Base-by-base conservation (phyloP, 2,888 invertebrate species). In the Seladonia tumulorum region DNA sequence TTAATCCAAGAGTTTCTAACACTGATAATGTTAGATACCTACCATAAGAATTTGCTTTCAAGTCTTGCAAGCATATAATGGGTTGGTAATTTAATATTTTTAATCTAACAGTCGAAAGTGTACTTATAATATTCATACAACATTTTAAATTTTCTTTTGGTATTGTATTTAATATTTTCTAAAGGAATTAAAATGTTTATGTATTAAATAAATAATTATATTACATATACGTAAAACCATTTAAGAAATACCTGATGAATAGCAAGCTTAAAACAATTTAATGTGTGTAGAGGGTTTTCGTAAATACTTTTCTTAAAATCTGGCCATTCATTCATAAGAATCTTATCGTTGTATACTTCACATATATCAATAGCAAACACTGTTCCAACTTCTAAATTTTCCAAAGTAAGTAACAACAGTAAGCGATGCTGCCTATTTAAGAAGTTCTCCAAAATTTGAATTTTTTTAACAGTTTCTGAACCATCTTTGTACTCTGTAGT, bases 11-110 rank as follows among this genome's bases (percentile, higher is more conserved):
- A 74, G 22, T 70, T 35, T 39, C 29, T 63, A 29, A 63, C 53
- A 70, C 47, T 73, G 63, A 79, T 7, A 47, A 35, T 18, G 66
- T 82, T 70, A 57, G 12, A 74, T 53, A 94, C 95, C 95, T 95
- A 96, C 98, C 98, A 95, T 97, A 97, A 91, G 96, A 96, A 94
- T 96, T 97, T 0, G 97, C 96, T 96, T 97, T 97, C 45, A 98
- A 95, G 94, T 97, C 96, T 92, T 96, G 96, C 75, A 98, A 94
- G 42, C 97, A 96, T 70, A 97, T 96, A 2, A 97, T 95, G 49
- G 97, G 97, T 86, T 97, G 96, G 94, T 97, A 97, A 94, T 97
- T 96, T 22, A 95, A 92, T 74, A 97, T 95, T 91, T 97, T 95
- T 1, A 96, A 96, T 90, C 96, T 95, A 83, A 97, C 95, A 95